These are phyloP conservation scores for Trissolcus basalis DNA, from an alignment of 1,140 invertebrate species.

Conservation along the genomic window DNA sequence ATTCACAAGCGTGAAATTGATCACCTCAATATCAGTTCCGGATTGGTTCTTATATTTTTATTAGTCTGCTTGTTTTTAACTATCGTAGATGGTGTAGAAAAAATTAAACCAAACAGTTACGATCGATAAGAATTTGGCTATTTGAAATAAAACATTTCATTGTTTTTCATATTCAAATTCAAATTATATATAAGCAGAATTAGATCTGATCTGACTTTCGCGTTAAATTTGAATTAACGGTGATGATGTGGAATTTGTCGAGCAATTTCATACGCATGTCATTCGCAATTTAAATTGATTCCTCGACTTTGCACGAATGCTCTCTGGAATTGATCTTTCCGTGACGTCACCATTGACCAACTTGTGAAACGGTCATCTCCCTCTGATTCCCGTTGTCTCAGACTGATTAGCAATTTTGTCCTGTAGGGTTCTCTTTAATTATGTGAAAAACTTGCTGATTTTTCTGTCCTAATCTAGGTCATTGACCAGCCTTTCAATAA, in stretches of 20 bases:
- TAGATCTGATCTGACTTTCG: background rate
- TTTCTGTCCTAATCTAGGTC: too few relatives aligned
- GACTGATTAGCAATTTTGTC: slow-evolving; percentile 25
- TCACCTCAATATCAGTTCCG: background rate
- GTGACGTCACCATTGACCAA: slow-evolving; percentile 25
- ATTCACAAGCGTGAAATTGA: background rate
- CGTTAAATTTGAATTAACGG: background rate
- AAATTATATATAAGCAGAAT: too few relatives aligned
- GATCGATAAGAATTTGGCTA: too few relatives aligned
- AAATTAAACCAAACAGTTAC: too few relatives aligned
- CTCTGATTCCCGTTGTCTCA: slow-evolving; percentile 12
- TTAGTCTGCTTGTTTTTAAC: too few relatives aligned
- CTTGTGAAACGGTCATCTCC: slow-evolving; percentile 12
- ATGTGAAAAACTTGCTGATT: too few relatives aligned
- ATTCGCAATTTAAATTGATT: slow-evolving; percentile 68
- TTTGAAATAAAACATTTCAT: too few relatives aligned
- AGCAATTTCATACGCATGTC: slow-evolving; percentile 42
- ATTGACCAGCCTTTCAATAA: too few relatives aligned
- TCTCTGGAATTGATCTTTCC: slow-evolving; percentile 61
- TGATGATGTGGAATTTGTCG: slow-evolving; percentile 30
- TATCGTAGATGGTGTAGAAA: too few relatives aligned
- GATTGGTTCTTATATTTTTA: too few relatives aligned
- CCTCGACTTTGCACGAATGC: slow-evolving; percentile 64
- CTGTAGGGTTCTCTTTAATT: too few relatives aligned
- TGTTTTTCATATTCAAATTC: too few relatives aligned